These are phyloP conservation scores for Chaetodon auriga DNA, from an alignment of 2,113 vertebrate genomes.

Conservation along the genomic window DNA sequence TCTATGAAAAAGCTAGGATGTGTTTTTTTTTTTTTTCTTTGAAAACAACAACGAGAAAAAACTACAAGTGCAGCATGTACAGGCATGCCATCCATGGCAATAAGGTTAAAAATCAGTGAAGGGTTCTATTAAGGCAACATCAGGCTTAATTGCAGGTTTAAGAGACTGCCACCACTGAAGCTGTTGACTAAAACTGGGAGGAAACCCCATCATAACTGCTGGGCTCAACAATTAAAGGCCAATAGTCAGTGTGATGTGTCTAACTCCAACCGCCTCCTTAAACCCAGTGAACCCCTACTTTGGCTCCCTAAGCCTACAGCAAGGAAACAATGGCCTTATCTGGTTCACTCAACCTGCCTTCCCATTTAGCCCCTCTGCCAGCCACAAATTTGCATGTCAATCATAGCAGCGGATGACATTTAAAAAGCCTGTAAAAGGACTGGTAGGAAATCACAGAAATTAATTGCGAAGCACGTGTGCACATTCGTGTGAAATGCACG, in stretches of 20 bases:
- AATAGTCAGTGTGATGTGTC: conserved; percentile 15
- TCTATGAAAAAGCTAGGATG: too few relatives aligned
- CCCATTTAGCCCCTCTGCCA: conserved; percentile 77
- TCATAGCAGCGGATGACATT: conserved; percentile 79
- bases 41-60: too few relatives aligned
- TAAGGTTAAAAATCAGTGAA: background rate
- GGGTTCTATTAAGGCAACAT: background rate
- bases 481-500: conserved; percentile 38
- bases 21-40: too few relatives aligned
- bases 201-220: background rate
- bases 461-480: conserved; percentile 67
- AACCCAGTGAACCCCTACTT: conserved; percentile 65
- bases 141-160: conserved; percentile 12
- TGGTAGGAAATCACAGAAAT: conserved; percentile 81
- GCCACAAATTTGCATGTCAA: conserved; percentile 82
- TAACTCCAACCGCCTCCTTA: conserved; percentile 63
- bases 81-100: background rate
- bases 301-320: conserved; percentile 70
- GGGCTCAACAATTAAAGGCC: conserved; percentile 18
- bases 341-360: conserved; percentile 74
- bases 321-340: conserved; percentile 82
- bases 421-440: conserved; percentile 82
- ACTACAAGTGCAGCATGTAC: background rate
- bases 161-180: background rate
- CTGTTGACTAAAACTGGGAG: conserved; percentile 3